Percentiles rank a stretch among this genome's conserved stretches.
These are phyloP conservation scores for Elymnias hypermnestra DNA, from an alignment of 1,140 invertebrate species.

Conservation along the genomic window DNA sequence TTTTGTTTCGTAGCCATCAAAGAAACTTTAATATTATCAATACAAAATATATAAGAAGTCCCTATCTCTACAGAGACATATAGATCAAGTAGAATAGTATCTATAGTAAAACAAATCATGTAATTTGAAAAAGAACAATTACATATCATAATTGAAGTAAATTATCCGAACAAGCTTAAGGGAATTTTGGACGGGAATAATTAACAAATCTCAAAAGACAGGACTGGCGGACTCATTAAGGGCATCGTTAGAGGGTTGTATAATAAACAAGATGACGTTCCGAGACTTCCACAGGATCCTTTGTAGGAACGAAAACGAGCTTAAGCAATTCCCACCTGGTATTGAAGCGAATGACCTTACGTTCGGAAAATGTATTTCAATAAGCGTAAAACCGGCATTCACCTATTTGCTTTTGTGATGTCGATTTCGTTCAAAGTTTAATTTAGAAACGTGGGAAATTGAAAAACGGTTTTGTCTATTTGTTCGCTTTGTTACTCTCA, in stretches of 20 bases:
- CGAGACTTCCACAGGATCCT: slow-evolving; percentile 5
- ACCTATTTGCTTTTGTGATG: slow-evolving; percentile 7
- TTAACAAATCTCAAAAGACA: slow-evolving; percentile 24
- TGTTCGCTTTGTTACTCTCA: too few species aligned
- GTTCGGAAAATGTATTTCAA: slow-evolving; percentile 18
- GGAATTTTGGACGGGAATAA: slow-evolving; percentile 19
- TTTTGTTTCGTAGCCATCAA: too few species aligned
- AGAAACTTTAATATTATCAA: too few species aligned
- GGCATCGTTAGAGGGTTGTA: slow-evolving; percentile 8
- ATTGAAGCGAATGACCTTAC: slow-evolving; percentile 6
- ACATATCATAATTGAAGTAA: slow-evolving; percentile 1
- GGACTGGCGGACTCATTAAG: slow-evolving; percentile 21
- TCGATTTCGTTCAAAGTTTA: slow-evolving; percentile 12
- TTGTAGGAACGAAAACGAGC: slow-evolving; percentile 26
- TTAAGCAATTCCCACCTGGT: slow-evolving; percentile 27
- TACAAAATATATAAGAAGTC: too few species aligned
- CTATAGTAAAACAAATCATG: too few species aligned
- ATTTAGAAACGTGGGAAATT: slow-evolving; percentile 10
- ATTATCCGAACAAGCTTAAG: slow-evolving; percentile 16
- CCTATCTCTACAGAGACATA: too few species aligned
- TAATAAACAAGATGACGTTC: slow-evolving; percentile 19
- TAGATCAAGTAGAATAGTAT: too few species aligned
- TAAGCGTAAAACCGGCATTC: slow-evolving; percentile 14
- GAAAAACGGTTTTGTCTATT: too few species aligned
- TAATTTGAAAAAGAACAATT: too few species aligned